These are phyloP conservation scores for Circaetus cinerascens DNA, from an alignment of 2,113 vertebrate species.

Conservation along the genomic window DNA sequence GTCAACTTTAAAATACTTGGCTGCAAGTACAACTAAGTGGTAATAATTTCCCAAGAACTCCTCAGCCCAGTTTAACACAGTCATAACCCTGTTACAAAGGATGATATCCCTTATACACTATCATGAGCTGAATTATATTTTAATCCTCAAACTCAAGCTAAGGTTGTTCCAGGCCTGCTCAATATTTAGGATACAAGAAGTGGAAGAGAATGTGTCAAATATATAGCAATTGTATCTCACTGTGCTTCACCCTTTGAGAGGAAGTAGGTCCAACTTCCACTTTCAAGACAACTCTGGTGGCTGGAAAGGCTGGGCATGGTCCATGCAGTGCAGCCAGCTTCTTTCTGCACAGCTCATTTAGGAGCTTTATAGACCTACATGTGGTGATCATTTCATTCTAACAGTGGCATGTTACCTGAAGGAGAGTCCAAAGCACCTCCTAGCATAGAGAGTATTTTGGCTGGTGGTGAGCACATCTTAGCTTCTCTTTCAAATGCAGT, in stretches of 20 bases:
- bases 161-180: neutral
- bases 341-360: neutral
- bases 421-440: neutral
- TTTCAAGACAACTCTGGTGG: neutral
- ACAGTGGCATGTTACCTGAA: neutral
- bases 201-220: neutral
- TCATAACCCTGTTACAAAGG: neutral
- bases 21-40: neutral
- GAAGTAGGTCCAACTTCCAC: neutral
- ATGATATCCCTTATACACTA: neutral
- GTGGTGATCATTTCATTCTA: slow-evolving; percentile 9
- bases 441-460: neutral
- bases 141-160: neutral
- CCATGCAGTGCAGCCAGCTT: no score
- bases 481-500: neutral
- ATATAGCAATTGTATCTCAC: neutral
- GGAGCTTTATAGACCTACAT: neutral
- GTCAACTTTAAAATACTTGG: neutral
- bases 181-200: neutral
- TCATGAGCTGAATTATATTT: neutral
- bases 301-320: no score
- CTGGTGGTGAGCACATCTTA: neutral
- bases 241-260: neutral
- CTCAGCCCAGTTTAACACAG: neutral
- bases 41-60: neutral